Base-by-base conservation (phyloP, 2,888 invertebrate species). In the Odontocerum albicorne region DNA sequence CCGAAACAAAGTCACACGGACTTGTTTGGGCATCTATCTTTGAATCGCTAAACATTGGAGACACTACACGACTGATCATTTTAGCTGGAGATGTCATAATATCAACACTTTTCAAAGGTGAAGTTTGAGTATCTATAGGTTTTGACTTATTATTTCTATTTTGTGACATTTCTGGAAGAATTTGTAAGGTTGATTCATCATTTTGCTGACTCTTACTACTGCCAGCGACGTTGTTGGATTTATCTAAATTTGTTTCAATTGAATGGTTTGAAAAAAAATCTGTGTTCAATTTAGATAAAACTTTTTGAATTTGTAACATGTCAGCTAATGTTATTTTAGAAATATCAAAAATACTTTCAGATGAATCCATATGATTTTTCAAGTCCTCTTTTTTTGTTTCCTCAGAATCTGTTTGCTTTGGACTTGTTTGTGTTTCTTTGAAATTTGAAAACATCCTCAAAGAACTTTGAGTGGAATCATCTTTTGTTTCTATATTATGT, bases 51-150 rank as follows among this genome's bases (percentile, higher is more conserved):
- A 77, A 68, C 12, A 77, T 75, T 2, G 78, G 77, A 10, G 77
- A 77, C 0, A 75, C 71, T 57, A 76, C 70, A 1, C 74, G 74
- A 63, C 75, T 75, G 10, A 72, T 72, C 62, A 60, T 69, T 16
- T 52, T 52, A 20, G 69, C 71, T 3, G 78, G 77, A 12, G 77
- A 78, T 1, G 77, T 78, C 76, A 75, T 77, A 1, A 74, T 69
- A 63, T 70, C 67, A 64, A 74, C 75, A 0, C 72, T 72, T 33
- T 68, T 74, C 22, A 73, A 71, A 2, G 77, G 77, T 4, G 77
- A 76, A 1, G 78, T 78, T 63, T 78, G 78, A 2, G 77, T 78
- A 47, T 72, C 71, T 63, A 77, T 77, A 40, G 72, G 75, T 8
- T 65, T 64, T 12, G 33, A 7, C 19, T 52, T 19, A 15, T 33